Conservation (phyloP, 2,113 vertebrate species). For the Himantopus leucocephalus region DNA sequence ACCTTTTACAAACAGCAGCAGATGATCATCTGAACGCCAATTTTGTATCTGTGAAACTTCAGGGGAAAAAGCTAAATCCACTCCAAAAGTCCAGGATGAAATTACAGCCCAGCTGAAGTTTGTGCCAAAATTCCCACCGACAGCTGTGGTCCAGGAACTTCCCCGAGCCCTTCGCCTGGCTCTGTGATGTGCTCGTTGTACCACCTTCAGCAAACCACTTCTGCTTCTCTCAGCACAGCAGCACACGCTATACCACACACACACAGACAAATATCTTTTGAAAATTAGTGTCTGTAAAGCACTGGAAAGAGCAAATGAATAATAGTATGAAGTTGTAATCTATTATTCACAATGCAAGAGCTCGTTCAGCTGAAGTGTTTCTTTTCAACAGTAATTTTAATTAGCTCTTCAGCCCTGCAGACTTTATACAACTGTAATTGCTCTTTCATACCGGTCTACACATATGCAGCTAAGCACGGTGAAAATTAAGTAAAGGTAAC, state of each 20-base stretch:
- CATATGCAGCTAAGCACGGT: neutral
- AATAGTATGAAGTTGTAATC: neutral
- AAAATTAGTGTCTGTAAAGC: neutral
- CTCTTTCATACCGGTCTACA: neutral
- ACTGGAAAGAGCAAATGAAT: neutral
- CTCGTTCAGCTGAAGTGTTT: neutral
- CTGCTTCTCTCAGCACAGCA: neutral
- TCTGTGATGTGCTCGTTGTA: neutral
- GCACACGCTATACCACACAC: neutral
- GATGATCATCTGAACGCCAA: neutral
- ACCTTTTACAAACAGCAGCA: neutral
- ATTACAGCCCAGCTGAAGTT: neutral
- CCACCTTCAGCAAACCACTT: neutral
- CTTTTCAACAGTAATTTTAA: conserved; percentile 19
- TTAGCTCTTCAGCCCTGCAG: neutral
- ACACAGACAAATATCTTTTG: neutral
- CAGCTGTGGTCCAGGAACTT: neutral
- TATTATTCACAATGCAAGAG: neutral
- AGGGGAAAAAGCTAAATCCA: neutral
- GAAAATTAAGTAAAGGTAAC: neutral
- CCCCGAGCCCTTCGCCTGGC: neutral
- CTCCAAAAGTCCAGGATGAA: neutral
- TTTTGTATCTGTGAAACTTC: neutral
- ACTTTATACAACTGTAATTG: neutral
- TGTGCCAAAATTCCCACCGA: neutral